Evolutionary conservation across 2,113 vertebrate species (phyloP), one percentile per base, ranked within the genome.

Genomic region (Elachura formosa): DNA sequence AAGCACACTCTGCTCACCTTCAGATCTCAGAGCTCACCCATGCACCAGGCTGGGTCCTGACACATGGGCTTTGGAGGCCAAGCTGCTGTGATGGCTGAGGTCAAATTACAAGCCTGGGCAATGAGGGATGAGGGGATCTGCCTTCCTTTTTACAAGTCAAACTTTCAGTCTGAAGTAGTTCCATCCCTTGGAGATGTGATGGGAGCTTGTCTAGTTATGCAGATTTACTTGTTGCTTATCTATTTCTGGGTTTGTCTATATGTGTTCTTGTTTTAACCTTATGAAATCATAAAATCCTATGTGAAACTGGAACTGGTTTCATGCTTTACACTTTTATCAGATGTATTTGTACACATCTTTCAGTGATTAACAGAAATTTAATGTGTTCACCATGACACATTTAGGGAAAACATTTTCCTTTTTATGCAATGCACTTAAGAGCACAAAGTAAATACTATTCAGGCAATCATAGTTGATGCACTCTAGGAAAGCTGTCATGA

Each of bases 41-140:
- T 0, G 0, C 6, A 12, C 12, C 13, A 3, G 3, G 8, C 9
- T 11, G n/a, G 17, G 18, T 29, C 43, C 29, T 75, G 41, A 36
- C 26, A 7, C 3, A 0, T 2, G 16, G 34, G 18, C 13, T 41
- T 49, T 23, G 31, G 52, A 58, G 43, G 23, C 20, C 14, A 29
- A 82, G 25, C 17, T 74, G 36, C 34, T 77, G 2, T 24, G 29
- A 13, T 2, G 22, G 33, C 59, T 58, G 31, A 82, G 9, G 22
- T 43, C 59, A 33, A 16, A 45, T 9, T 19, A 40, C 12, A 61
- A 74, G 20, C 21, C 14, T 12, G 25, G 28, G 25, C 2, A 21
- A 11, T 33, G 29, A 73, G 23, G 6, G 15, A 7, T 6, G 46
- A 56, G 26, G 25, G 5, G 41, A n/a, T 43, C 12, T 51, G 26